Evolutionary conservation across 2,888 invertebrate genomes (phyloP).

Genomic region (Meliscaeva auricollis): DNA sequence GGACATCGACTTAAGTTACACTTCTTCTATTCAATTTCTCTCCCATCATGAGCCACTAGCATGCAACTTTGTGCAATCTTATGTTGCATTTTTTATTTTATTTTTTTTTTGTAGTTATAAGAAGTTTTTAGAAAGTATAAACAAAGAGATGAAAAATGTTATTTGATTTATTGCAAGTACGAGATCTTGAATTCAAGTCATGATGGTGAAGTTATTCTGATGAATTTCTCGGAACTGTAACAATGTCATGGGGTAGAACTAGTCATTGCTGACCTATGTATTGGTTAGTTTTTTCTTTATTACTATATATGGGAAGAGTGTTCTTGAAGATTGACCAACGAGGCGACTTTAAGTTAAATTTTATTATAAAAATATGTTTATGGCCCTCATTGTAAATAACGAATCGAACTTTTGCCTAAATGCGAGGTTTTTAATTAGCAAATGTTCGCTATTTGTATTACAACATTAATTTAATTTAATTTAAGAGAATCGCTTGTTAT

Average conservation of each 20-base stretch:
- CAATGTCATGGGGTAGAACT: not conserved
- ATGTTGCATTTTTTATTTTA: conserved; percentile 35
- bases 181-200: conserved; percentile 27
- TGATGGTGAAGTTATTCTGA: conserved; percentile 30
- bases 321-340: no score
- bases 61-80: conserved; percentile 21
- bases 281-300: no score
- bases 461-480: no score
- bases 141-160: conserved; percentile 40
- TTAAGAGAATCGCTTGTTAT: no score
- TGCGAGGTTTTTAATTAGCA: no score
- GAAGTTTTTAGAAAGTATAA: conserved; percentile 64
- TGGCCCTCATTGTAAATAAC: no score
- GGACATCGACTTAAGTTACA: conserved; percentile 50
- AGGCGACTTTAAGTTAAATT: no score
- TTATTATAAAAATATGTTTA: no score
- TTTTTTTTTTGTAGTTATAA: conserved; percentile 2
- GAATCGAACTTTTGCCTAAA: no score
- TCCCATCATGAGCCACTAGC: conserved; percentile 31
- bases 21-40: conserved; percentile 64
- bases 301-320: no score
- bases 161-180: conserved; percentile 47
- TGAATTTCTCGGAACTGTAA: conserved; percentile 9
- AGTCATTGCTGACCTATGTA: not conserved
- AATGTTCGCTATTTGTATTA: no score